Evolutionary conservation across 2,113 vertebrate genomes (phyloP).

Genomic region (Etia nguti): DNA sequence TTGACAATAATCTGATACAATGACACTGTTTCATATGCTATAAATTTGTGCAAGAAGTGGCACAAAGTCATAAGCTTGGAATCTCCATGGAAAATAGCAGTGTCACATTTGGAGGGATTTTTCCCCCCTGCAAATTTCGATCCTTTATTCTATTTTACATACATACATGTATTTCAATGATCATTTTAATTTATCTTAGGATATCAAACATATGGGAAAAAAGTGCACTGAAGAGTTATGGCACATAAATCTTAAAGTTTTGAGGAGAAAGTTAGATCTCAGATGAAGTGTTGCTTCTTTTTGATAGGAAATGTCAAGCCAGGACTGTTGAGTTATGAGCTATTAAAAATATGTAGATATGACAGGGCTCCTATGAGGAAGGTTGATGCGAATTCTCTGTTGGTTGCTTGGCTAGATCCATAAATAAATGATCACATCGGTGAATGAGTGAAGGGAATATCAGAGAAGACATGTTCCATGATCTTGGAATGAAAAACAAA

Average conservation of each 20-base stretch:
- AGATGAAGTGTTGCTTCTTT: conserved; percentile 42
- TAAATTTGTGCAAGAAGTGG: background rate
- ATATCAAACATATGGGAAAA: background rate
- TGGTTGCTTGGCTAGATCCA: conserved; percentile 55
- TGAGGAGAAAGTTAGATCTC: conserved; percentile 55
- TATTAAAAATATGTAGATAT: conserved; percentile 75
- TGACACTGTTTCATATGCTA: background rate
- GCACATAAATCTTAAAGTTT: conserved; percentile 20
- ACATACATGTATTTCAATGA: background rate
- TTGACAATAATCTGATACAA: background rate
- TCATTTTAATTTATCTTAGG: background rate
- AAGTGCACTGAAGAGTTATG: background rate
- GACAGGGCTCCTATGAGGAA: conserved; percentile 64
- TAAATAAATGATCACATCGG: conserved; percentile 71
- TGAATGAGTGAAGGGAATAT: conserved; percentile 62
- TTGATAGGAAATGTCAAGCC: conserved; percentile 58
- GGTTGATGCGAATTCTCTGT: conserved; percentile 53
- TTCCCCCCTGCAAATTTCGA: background rate
- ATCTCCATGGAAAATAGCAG: background rate
- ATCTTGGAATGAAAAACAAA: conserved; percentile 48
- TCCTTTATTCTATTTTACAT: background rate
- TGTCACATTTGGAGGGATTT: background rate
- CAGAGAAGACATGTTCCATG: conserved; percentile 54
- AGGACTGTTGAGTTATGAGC: conserved; percentile 65
- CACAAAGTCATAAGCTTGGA: background rate